Evolutionary conservation across 2,797 vertebrate genomes (phyloP).

Genomic region (Streptopelia turtur): DNA sequence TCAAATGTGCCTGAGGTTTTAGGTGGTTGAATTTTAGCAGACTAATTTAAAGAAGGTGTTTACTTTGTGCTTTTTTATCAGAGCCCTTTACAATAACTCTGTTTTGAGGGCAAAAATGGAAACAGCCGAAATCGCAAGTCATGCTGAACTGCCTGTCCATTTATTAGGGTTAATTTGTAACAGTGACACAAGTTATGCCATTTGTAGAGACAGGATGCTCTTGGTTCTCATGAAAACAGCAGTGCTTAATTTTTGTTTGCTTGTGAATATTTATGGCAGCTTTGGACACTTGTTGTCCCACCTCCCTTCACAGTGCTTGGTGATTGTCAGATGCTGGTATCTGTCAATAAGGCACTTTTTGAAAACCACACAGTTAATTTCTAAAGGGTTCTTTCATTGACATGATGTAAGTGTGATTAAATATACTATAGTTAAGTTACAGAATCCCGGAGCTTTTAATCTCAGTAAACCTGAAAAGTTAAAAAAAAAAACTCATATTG

Average conservation of each 20-base stretch:
- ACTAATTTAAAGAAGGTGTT: background rate
- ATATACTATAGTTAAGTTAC: constrained; percentile 17
- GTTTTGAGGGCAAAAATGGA: background rate
- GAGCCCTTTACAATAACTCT: background rate
- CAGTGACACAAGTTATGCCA: background rate
- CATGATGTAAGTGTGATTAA: constrained; percentile 26
- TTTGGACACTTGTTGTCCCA: rapidly evolving
- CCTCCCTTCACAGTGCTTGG: background rate
- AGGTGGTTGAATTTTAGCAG: background rate
- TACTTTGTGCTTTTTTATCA: background rate
- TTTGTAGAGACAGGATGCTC: background rate
- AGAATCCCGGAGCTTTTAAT: constrained; percentile 56
- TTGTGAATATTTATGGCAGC: background rate
- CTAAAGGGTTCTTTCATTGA: background rate
- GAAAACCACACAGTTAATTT: constrained; percentile 10
- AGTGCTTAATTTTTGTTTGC: background rate
- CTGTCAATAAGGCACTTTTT: background rate
- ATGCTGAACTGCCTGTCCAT: background rate
- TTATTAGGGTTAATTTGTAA: background rate
- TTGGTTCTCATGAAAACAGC: background rate
- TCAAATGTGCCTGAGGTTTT: background rate
- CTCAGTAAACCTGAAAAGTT: constrained; percentile 40
- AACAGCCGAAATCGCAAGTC: background rate
- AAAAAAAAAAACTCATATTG: constrained; percentile 10
- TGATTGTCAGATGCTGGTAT: background rate